A percentile compares a stretch with the other conserved stretches of the same genome.
Conservation (phyloP, 2,797 vertebrate genomes). For the Melanotaenia boesemani region DNA sequence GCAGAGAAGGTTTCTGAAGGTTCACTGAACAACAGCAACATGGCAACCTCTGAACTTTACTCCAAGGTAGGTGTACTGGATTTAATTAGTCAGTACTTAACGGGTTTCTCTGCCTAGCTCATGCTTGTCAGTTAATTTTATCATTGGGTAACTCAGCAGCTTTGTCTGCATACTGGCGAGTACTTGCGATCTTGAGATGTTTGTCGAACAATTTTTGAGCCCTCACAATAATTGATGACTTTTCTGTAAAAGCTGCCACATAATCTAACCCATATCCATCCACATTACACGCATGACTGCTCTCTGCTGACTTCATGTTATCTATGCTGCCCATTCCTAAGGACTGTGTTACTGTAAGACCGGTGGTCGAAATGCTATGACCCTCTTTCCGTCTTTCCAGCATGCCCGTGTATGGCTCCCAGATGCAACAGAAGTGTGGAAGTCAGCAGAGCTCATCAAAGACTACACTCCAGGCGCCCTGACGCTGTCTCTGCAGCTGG, state of each 20-base stretch:
- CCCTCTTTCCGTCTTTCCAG: conserved; percentile 77
- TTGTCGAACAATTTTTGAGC: background rate
- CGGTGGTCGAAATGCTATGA: conserved; percentile 35
- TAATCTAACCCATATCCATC: conserved; percentile 9
- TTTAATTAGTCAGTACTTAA: conserved; percentile 3
- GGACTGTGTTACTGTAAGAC: conserved; percentile 1
- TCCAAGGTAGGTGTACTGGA: conserved; percentile 60
- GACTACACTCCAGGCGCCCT: conserved; percentile 91
- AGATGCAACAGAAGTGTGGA: conserved; percentile 93
- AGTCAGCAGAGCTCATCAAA: conserved; percentile 91
- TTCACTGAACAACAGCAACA: conserved; percentile 58
- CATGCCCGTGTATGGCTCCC: conserved; percentile 95
- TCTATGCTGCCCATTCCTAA: background rate
- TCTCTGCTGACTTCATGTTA: conserved; percentile 18
- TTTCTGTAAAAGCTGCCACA: background rate
- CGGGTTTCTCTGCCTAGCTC: conserved; percentile 14
- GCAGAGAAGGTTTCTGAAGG: conserved; percentile 1
- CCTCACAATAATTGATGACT: background rate
- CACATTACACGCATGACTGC: conserved; percentile 44
- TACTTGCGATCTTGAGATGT: background rate
- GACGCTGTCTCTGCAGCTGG: conserved; percentile 88
- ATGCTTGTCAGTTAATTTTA: conserved; percentile 13
- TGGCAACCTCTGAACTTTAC: conserved; percentile 83
- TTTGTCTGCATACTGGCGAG: background rate
- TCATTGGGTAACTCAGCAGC: background rate